Percentiles rank a stretch among this genome's conserved stretches.
These are phyloP conservation scores for Sternarchorhynchus goeldii DNA, from an alignment of 2,797 vertebrate species.

Conservation along the genomic window DNA sequence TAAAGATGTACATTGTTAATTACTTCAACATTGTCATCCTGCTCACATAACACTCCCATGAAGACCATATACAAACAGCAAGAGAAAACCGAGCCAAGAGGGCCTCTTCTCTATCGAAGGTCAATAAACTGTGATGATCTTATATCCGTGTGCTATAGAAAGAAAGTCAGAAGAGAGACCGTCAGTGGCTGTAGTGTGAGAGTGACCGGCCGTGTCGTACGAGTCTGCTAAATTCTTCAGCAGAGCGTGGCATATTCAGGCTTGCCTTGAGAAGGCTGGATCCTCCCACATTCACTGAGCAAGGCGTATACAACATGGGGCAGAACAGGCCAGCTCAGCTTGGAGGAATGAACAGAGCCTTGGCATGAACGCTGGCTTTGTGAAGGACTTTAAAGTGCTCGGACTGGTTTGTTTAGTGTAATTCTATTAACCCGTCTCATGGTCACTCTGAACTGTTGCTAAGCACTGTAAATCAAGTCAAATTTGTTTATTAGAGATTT, in stretches of 20 bases:
- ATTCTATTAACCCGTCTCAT: background rate
- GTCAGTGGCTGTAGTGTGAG: background rate
- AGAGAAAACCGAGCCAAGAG: background rate
- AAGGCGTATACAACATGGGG: conserved; percentile 26
- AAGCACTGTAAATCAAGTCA: background rate
- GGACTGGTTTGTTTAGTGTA: conserved; percentile 19
- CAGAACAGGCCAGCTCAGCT: conserved; percentile 46
- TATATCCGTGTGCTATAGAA: conserved; percentile 11
- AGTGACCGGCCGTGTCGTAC: conserved; percentile 1
- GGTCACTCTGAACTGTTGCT: background rate
- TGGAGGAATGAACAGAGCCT: conserved; percentile 37
- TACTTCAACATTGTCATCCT: conserved; percentile 21
- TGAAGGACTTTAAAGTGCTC: background rate
- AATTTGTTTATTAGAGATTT: background rate
- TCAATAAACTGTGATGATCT: background rate
- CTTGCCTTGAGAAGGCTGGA: conserved; percentile 45
- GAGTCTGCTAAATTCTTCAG: conserved; percentile 56
- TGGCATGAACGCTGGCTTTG: conserved; percentile 19
- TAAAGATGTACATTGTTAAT: conserved; percentile 9
- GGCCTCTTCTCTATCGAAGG: background rate
- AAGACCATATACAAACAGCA: background rate
- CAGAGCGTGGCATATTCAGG: conserved; percentile 52
- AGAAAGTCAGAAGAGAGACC: background rate
- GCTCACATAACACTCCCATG: background rate
- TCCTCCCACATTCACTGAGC: conserved; percentile 37